These are phyloP conservation scores for Helarctos malayanus DNA, from an alignment of 2,797 vertebrate species.

Conservation along the genomic window DNA sequence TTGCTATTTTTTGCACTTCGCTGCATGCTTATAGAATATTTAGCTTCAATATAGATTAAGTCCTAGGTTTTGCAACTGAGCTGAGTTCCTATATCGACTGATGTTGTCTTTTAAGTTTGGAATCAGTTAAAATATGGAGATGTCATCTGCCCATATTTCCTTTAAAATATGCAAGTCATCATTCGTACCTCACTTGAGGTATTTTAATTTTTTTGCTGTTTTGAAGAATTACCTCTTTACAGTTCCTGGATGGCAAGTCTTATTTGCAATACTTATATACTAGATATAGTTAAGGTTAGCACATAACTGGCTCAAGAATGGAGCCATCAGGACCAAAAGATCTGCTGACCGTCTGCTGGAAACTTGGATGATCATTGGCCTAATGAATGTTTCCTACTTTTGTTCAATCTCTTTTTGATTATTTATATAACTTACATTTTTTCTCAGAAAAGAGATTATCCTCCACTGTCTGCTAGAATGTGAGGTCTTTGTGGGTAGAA, in stretches of 20 bases:
- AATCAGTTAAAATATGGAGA: constrained; percentile 82
- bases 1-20: constrained; percentile 91
- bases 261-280: constrained; percentile 61
- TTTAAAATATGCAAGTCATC: constrained; percentile 84
- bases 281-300: constrained; percentile 64
- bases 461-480: not conserved
- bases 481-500: not conserved
- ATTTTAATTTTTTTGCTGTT: constrained; percentile 77
- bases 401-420: constrained; percentile 52
- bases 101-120: constrained; percentile 88
- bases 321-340: constrained; percentile 37
- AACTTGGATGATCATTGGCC: constrained; percentile 48
- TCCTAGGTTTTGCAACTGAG: constrained; percentile 84
- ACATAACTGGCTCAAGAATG: not conserved
- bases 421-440: constrained; percentile 45
- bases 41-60: constrained; percentile 90
- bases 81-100: constrained; percentile 80
- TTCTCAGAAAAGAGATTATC: constrained; percentile 54
- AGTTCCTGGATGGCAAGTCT: constrained; percentile 57
- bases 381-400: constrained; percentile 47
- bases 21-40: constrained; percentile 91
- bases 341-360: constrained; percentile 22
- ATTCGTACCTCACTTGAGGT: constrained; percentile 79
- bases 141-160: constrained; percentile 83
- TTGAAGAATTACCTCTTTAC: constrained; percentile 80